A percentile compares a stretch with the other conserved stretches of the same genome.
phyloP scores from a whole-genome alignment of 2,888 invertebrate genomes.

The Ophioninae sp. region DNA sequence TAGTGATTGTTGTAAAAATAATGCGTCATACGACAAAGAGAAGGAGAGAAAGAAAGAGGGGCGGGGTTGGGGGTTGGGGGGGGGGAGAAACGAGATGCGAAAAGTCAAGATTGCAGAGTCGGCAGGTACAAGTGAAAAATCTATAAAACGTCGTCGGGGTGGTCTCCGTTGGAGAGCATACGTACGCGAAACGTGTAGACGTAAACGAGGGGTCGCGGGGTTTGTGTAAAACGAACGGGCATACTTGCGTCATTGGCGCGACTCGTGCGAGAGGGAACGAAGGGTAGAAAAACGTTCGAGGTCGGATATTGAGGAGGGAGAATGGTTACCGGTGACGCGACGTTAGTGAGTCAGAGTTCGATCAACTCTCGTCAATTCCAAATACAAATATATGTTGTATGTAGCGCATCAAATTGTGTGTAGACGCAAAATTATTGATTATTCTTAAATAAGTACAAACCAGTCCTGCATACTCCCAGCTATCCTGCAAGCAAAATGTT shows the following conservation, averaged over 20 bases:
- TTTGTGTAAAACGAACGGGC: conserved; percentile 45
- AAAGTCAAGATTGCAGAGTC: conserved; percentile 32
- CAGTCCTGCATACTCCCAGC: conserved; percentile 64
- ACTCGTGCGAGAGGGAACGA: conserved; percentile 33
- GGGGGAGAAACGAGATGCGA: background rate
- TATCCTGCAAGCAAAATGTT: conserved; percentile 63
- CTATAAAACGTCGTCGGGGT: conserved; percentile 46
- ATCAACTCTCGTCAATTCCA: conserved; percentile 54
- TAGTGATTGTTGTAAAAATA: conserved; percentile 38
- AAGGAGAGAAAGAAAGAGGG: background rate
- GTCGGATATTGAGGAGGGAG: conserved; percentile 40
- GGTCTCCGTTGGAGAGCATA: conserved; percentile 27
- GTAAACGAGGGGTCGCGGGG: conserved; percentile 17
- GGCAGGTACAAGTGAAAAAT: conserved; percentile 60
- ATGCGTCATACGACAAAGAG: conserved; percentile 13
- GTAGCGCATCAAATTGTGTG: background rate
- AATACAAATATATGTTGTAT: conserved; percentile 16
- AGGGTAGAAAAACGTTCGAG: conserved; percentile 39
- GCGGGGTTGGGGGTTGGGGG: background rate
- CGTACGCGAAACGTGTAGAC: conserved; percentile 43
- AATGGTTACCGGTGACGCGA: conserved; percentile 52
- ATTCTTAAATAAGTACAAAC: conserved; percentile 61
- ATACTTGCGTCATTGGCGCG: conserved; percentile 49
- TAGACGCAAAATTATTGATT: conserved; percentile 40
- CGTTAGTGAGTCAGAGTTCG: conserved; percentile 61